Conservation (phyloP, 1,140 invertebrate genomes). For the Araneus ventricosus region DNA sequence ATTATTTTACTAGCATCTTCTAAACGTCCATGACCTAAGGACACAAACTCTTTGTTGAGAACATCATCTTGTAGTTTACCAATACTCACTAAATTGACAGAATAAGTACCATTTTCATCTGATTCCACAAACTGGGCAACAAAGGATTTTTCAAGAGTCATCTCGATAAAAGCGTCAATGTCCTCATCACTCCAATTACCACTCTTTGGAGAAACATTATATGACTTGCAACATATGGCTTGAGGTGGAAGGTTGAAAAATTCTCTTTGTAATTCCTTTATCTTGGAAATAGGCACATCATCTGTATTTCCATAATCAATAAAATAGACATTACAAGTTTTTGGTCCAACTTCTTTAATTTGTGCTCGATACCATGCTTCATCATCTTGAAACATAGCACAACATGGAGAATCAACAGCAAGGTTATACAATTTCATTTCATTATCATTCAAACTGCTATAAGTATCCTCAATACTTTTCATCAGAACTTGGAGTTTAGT, state of each 20-base stretch:
- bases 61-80: conserved; percentile 58
- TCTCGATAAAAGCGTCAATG: conserved; percentile 66
- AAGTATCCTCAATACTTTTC: conserved; percentile 49
- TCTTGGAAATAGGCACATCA: conserved; percentile 40
- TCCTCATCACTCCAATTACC: conserved; percentile 42
- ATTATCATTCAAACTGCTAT: conserved; percentile 39
- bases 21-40: conserved; percentile 75
- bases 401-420: conserved; percentile 84
- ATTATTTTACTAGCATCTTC: conserved; percentile 58
- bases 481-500: conserved; percentile 77
- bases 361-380: conserved; percentile 89
- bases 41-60: conserved; percentile 76
- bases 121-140: conserved; percentile 69
- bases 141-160: conserved; percentile 74
- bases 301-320: conserved; percentile 89
- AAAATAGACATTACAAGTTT: conserved; percentile 87
- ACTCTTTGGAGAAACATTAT: conserved; percentile 31
- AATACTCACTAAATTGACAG: conserved; percentile 64
- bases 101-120: conserved; percentile 46
- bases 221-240: conserved; percentile 56
- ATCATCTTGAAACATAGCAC: conserved; percentile 87
- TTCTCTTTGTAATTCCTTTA: conserved; percentile 48
- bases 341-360: conserved; percentile 85
- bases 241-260: conserved; percentile 58
- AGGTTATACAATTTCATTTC: conserved; percentile 21